Evolutionary conservation across 2,888 invertebrate species (phyloP).

Genomic region (Tipula helvola): DNA sequence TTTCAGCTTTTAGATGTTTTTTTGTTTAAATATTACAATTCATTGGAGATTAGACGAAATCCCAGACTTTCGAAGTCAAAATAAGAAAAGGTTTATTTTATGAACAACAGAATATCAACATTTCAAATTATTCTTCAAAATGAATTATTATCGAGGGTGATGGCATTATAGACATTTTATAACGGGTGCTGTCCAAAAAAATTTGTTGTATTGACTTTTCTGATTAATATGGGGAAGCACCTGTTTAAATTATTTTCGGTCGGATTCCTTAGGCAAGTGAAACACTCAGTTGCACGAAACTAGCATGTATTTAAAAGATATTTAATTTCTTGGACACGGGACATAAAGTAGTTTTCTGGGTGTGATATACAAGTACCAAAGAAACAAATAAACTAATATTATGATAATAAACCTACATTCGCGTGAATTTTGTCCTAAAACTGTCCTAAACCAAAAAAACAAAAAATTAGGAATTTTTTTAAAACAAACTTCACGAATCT

Average conservation of each 20-base stretch:
- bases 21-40: background rate
- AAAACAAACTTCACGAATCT: too few species aligned
- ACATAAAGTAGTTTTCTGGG: too few species aligned
- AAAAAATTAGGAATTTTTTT: too few species aligned
- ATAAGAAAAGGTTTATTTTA: background rate
- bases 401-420: too few species aligned
- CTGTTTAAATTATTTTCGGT: background rate
- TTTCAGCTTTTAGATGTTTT: background rate
- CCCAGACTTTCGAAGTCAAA: background rate
- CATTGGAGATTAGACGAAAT: background rate
- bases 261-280: background rate
- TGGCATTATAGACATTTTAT: background rate
- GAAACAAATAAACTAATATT: too few species aligned
- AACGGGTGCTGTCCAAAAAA: background rate
- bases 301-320: too few species aligned
- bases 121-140: background rate
- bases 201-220: background rate
- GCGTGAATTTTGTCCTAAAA: too few species aligned
- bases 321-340: too few species aligned
- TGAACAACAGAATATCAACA: background rate
- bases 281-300: too few species aligned
- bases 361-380: too few species aligned
- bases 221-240: background rate
- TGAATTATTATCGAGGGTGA: background rate
- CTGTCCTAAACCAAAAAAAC: too few species aligned